Conservation (phyloP, 2,888 invertebrate genomes). For the Plebejus anna region DNA sequence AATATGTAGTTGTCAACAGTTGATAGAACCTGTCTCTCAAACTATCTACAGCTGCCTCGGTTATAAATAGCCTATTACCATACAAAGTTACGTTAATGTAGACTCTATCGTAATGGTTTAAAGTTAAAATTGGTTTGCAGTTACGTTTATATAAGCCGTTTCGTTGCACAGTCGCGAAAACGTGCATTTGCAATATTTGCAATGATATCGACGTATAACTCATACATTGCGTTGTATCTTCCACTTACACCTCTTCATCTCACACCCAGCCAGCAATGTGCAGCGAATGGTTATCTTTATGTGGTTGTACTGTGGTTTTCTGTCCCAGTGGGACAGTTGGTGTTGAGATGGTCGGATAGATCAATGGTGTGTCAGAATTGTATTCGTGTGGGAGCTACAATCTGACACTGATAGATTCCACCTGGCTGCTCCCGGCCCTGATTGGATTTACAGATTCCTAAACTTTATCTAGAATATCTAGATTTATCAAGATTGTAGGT, state of each 20-base stretch:
- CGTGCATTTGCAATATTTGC: slow-evolving; percentile 22
- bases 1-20: slow-evolving; percentile 76
- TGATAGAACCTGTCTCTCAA: slow-evolving; percentile 78
- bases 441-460: slow-evolving; percentile 34
- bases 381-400: slow-evolving; percentile 68
- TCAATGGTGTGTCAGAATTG: slow-evolving; percentile 77
- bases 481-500: slow-evolving; percentile 11
- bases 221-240: slow-evolving; percentile 37
- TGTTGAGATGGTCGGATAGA: slow-evolving; percentile 71
- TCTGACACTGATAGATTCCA: slow-evolving; percentile 70
- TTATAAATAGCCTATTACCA: slow-evolving; percentile 29
- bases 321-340: slow-evolving; percentile 57
- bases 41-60: slow-evolving; percentile 54
- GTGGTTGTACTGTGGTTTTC: slow-evolving; percentile 48
- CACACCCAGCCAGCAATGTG: slow-evolving; percentile 40
- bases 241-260: neutral
- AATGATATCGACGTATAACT: slow-evolving; percentile 3
- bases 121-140: slow-evolving; percentile 30
- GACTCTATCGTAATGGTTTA: slow-evolving; percentile 16
- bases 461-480: slow-evolving; percentile 22
- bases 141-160: slow-evolving; percentile 36
- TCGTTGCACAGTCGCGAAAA: slow-evolving; percentile 33
- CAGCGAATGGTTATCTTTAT: slow-evolving; percentile 28
- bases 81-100: slow-evolving; percentile 11
- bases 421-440: slow-evolving; percentile 41